Conservation (phyloP, 2,888 invertebrate species). For the Desoria tigrina region DNA sequence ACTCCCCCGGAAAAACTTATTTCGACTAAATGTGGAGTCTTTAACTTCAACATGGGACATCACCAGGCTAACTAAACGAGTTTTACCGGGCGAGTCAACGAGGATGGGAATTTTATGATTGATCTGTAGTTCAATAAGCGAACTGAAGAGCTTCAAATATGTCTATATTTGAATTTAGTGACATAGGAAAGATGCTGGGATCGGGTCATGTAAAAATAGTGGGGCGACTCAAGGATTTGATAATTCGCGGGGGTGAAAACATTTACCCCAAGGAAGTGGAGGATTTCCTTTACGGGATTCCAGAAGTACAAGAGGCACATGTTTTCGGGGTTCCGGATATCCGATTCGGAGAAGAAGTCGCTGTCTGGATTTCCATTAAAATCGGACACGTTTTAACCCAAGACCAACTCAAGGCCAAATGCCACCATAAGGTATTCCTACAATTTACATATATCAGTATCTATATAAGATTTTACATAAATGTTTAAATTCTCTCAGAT, state of each 20-base stretch:
- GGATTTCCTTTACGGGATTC: conserved; percentile 72
- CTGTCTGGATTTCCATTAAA: conserved; percentile 66
- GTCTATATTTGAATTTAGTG: no score
- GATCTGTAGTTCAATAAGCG: no score
- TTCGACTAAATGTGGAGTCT: no score
- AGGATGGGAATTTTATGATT: no score
- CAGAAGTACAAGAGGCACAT: conserved; percentile 71
- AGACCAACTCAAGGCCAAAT: conserved; percentile 66
- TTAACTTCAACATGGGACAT: no score
- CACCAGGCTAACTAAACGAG: no score
- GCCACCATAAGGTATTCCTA: conserved; percentile 62
- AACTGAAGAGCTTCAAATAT: no score
- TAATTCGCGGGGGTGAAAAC: conserved; percentile 80
- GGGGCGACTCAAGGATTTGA: conserved; percentile 75
- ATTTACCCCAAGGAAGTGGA: conserved; percentile 80
- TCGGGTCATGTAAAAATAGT: conserved; percentile 72
- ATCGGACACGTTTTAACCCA: conserved; percentile 61
- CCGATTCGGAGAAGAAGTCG: conserved; percentile 76
- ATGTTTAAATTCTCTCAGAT: conserved; percentile 59
- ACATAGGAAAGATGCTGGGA: conserved; percentile 67
- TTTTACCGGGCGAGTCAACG: no score
- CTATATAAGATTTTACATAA: background rate
- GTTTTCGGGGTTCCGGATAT: conserved; percentile 74
- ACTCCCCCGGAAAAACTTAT: no score
- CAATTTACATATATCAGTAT: background rate